phyloP scores from a whole-genome alignment of 30 jellyfish, hydroid and myxozoan species.

The Phacellophora camtschatica region DNA sequence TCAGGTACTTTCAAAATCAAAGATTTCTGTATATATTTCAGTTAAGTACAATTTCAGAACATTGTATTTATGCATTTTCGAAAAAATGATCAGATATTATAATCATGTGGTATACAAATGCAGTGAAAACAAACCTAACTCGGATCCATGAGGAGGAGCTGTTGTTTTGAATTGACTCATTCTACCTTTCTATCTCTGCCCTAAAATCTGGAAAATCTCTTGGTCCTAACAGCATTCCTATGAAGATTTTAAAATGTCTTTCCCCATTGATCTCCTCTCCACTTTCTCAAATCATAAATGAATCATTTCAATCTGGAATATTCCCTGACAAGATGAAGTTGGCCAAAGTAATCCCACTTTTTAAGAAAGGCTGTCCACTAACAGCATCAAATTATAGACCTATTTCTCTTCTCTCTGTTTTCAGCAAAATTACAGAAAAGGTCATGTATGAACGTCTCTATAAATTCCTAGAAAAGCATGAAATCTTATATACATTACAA shows the following conservation, averaged over 20 bases:
- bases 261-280: constrained; percentile 58
- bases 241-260: too few relatives aligned
- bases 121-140: too few relatives aligned
- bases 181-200: constrained; percentile 54
- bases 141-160: too few relatives aligned
- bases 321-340: neutral
- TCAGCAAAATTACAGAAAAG: neutral
- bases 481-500: constrained; percentile 32
- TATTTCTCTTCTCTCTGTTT: too few relatives aligned
- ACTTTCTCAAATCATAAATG: constrained; percentile 58
- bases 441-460: constrained; percentile 31
- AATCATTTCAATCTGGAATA: constrained; percentile 28
- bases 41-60: too few relatives aligned
- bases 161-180: too few relatives aligned
- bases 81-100: too few relatives aligned
- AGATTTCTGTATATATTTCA: constrained; percentile 36
- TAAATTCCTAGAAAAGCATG: constrained; percentile 34
- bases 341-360: too few relatives aligned
- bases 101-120: too few relatives aligned
- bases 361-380: too few relatives aligned
- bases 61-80: too few relatives aligned
- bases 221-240: constrained; percentile 76
- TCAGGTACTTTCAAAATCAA: constrained; percentile 5
- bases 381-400: too few relatives aligned
- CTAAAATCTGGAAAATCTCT: constrained; percentile 66